Percentiles rank a stretch among this genome's conserved stretches.
Evolutionary conservation across 2,113 vertebrate genomes (phyloP).

Genomic region (Tylochromis polylepis): DNA sequence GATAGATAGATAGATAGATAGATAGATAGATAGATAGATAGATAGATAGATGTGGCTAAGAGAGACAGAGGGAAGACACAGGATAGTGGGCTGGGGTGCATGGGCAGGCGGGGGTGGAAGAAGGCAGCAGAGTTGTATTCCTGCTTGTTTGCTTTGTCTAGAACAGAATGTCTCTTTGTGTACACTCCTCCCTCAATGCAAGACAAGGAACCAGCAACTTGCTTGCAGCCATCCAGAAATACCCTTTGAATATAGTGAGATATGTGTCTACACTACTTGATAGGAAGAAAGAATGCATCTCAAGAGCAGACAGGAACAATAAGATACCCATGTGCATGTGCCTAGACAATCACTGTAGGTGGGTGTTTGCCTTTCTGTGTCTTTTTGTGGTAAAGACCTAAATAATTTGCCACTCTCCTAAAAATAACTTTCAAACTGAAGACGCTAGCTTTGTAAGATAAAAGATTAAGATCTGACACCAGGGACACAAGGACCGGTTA

Average conservation of each 20-base stretch:
- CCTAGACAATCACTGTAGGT: background rate
- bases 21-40: conserved; percentile 2
- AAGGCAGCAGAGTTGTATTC: conserved; percentile 38
- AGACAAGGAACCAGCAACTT: conserved; percentile 21
- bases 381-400: background rate
- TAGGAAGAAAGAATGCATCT: background rate
- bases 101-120: conserved; percentile 54
- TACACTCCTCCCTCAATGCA: conserved; percentile 25
- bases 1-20: conserved; percentile 15
- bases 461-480: background rate
- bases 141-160: conserved; percentile 53
- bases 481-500: background rate
- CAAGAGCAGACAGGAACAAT: background rate
- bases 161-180: conserved; percentile 58
- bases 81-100: conserved; percentile 42
- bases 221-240: conserved; percentile 5
- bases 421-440: background rate
- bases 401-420: background rate
- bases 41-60: background rate
- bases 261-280: background rate
- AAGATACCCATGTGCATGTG: background rate
- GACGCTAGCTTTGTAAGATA: background rate
- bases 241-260: background rate
- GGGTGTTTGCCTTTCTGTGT: background rate
- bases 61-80: conserved; percentile 27